phyloP scores from a whole-genome alignment of 2,113 vertebrate species.

The Etheostoma cragini region DNA sequence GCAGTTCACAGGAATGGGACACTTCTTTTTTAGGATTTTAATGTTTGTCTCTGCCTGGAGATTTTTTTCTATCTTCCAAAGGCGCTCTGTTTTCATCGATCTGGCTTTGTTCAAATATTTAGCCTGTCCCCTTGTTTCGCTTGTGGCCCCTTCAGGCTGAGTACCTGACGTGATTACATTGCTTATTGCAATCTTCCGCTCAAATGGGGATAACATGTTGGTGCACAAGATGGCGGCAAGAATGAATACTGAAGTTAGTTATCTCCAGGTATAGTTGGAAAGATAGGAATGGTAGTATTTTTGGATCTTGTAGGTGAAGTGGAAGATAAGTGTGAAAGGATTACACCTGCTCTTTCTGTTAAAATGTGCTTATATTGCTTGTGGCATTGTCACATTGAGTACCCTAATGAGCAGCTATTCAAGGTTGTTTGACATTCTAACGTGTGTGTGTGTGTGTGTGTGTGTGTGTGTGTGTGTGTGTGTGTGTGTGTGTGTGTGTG shows the following conservation, averaged over 20 bases:
- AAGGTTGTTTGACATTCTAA: constrained; percentile 53
- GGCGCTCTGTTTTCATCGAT: constrained; percentile 62
- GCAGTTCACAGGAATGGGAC: constrained; percentile 43
- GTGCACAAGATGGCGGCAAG: constrained; percentile 6
- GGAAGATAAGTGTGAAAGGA: constrained; percentile 25
- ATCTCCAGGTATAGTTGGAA: constrained; percentile 6
- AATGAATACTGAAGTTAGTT: constrained; percentile 35
- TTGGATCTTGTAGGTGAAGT: constrained; percentile 25
- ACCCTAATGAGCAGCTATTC: constrained; percentile 53
- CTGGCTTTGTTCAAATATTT: constrained; percentile 69
- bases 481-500: constrained; percentile 4
- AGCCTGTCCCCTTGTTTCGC: constrained; percentile 34
- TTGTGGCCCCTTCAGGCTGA: constrained; percentile 31
- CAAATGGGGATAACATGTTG: constrained; percentile 27
- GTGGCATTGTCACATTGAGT: constrained; percentile 53
- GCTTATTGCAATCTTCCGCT: constrained; percentile 47
- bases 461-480: constrained; percentile 14
- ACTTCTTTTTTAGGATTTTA: constrained; percentile 61
- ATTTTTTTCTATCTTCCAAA: constrained; percentile 32
- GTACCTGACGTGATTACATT: constrained; percentile 52
- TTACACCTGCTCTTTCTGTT: constrained; percentile 51
- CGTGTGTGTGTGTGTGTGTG: constrained; percentile 13
- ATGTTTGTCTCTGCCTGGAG: constrained; percentile 53
- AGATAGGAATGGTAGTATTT: constrained; percentile 34
- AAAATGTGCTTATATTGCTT: constrained; percentile 20